Base-by-base conservation (phyloP, 2,113 vertebrate species). In the Pollachius pollachius region DNA sequence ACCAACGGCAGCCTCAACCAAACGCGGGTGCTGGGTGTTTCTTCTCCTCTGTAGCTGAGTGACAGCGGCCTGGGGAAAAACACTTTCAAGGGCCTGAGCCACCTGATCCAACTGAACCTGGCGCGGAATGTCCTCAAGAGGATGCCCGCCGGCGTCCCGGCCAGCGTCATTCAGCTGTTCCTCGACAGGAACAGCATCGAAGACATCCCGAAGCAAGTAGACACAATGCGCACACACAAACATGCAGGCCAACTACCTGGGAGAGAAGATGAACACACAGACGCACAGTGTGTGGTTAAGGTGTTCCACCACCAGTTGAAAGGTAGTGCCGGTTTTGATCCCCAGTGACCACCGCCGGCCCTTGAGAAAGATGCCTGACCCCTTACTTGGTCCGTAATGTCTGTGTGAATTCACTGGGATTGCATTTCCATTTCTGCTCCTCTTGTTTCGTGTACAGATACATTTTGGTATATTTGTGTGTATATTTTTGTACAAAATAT, bases 31-130 rank as follows among this genome's bases (percentile, higher is more conserved):
- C 21, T 23, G 15, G 8, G 3, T 70, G 18, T 80, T 41, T 81
- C 17, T 67, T 75, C 9, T 63, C 59, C 78, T 57, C 65, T 70
- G 41, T 13, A 91, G 89, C 67, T 91, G 27, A 95, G 94, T 0
- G 96, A 99, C 0, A 91, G 82, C 0, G 94, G 92, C 81, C 89
- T 99, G 83, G 94, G 93, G 75, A 92, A 92, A 7, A 95, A 96
- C 85, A 94, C 92, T 34, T 98, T 99, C 79, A 95, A 92, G 75
- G 96, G 95, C 83, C 94, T 99, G 72, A 96, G 92, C 76, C 95
- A 84, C 83, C 93, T 99, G 75, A 92, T 99, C 89, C 97, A 99
- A 85, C 96, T 99, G 74, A 99, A 99, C 73, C 84, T 99, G 64
- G 96, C 96, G 16, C 93, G 95, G 86, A 99, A 99, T 71, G 89